Percentiles rank a stretch among this genome's conserved stretches.
These are phyloP conservation scores for Ceratoteleas bidentatus DNA, from an alignment of 1,140 invertebrate genomes.

Conservation along the genomic window DNA sequence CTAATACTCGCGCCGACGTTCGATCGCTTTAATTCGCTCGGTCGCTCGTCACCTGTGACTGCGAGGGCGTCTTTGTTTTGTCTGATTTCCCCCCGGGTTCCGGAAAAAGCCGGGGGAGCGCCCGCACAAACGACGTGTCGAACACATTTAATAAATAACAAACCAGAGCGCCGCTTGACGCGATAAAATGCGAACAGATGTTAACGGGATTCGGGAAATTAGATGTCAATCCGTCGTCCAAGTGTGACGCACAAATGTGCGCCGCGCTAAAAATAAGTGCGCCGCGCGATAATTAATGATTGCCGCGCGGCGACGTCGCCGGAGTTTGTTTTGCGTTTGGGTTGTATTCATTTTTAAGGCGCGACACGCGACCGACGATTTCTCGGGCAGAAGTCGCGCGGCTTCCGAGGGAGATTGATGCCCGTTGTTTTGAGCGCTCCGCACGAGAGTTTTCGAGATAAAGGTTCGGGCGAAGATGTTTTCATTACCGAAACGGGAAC, in stretches of 20 bases:
- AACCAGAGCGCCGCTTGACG: slow-evolving; percentile 36
- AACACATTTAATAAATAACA: slow-evolving; percentile 63
- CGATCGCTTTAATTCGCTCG: slow-evolving; percentile 11
- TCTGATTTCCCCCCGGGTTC: slow-evolving; percentile 3
- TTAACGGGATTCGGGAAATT: slow-evolving; percentile 55
- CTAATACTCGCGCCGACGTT: slow-evolving; percentile 8
- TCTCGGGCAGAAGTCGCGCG: slow-evolving; percentile 20
- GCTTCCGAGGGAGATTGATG: slow-evolving; percentile 25
- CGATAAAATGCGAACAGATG: slow-evolving; percentile 59
- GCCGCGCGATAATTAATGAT: slow-evolving; percentile 48
- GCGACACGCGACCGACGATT: slow-evolving; percentile 41
- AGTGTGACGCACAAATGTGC: slow-evolving; percentile 49
- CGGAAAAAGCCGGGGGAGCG: slow-evolving; percentile 12
- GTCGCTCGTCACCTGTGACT: slow-evolving; percentile 32
- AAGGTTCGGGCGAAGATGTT: too few species aligned
- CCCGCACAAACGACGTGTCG: slow-evolving; percentile 9
- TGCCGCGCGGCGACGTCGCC: slow-evolving; percentile 19
- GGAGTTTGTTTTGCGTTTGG: slow-evolving; percentile 44
- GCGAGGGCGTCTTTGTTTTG: slow-evolving; percentile 43
- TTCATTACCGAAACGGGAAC: too few species aligned
- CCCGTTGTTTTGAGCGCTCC: slow-evolving; percentile 21
- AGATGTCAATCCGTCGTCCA: slow-evolving; percentile 52
- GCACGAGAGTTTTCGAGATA: too few species aligned
- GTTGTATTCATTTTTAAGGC: slow-evolving; percentile 39
- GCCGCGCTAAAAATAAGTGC: slow-evolving; percentile 45